Percentiles rank a stretch among this genome's conserved stretches.
Evolutionary conservation across 2,888 invertebrate species (phyloP).

Genomic region (Tanypteryx hageni): DNA sequence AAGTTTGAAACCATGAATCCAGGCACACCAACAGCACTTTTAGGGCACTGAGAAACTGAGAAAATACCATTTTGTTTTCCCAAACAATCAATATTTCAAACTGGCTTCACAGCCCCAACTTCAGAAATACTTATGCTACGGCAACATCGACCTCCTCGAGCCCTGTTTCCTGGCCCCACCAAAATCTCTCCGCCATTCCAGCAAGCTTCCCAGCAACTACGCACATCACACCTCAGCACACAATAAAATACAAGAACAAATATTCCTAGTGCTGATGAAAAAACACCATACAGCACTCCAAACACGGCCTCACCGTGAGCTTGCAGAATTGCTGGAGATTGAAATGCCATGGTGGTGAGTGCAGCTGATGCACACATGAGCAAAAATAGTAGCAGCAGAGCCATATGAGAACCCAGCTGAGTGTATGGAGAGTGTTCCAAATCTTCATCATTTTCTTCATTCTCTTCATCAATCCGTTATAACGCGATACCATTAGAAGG

Average conservation of each 20-base stretch:
- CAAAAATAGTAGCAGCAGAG: conserved; percentile 85
- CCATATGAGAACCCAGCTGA: conserved; percentile 88
- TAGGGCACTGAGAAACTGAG: conserved; percentile 26
- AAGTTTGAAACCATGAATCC: not conserved
- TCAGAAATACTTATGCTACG: conserved; percentile 84
- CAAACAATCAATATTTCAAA: conserved; percentile 40
- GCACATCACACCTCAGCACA: conserved; percentile 89
- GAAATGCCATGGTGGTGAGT: conserved; percentile 83
- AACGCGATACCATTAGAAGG: not conserved
- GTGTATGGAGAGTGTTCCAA: conserved; percentile 89
- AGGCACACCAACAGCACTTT: not conserved
- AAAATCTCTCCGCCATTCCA: conserved; percentile 73
- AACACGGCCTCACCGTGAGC: conserved; percentile 76
- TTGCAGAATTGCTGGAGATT: conserved; percentile 69
- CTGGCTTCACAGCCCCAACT: conserved; percentile 69
- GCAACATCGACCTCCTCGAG: conserved; percentile 77
- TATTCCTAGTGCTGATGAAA: conserved; percentile 84
- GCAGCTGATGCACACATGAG: conserved; percentile 88
- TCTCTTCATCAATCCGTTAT: conserved; percentile 1
- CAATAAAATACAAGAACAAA: conserved; percentile 92
- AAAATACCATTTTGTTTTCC: conserved; percentile 42
- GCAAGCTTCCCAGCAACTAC: conserved; percentile 82
- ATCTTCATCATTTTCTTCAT: conserved; percentile 81
- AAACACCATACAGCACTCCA: conserved; percentile 86
- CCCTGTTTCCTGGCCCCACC: conserved; percentile 81